Percentiles rank a stretch among this genome's conserved stretches.
These are phyloP conservation scores for Colistium nudipinnis DNA, from an alignment of 2,113 vertebrate genomes.

Conservation along the genomic window DNA sequence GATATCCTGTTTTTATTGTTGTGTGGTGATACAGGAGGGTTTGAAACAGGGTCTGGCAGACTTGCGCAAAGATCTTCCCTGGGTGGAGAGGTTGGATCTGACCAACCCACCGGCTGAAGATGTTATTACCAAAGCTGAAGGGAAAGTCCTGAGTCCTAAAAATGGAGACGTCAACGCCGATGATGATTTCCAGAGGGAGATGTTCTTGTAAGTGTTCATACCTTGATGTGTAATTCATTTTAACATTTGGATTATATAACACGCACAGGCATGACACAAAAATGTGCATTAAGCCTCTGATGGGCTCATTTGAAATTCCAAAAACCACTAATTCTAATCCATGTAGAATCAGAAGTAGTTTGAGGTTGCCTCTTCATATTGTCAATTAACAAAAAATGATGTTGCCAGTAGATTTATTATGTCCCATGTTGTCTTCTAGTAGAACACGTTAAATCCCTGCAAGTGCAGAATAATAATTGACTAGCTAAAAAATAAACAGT, in stretches of 20 bases:
- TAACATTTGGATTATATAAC: too few relatives aligned
- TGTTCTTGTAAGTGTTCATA: slow-evolving; percentile 90
- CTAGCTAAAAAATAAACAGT: too few relatives aligned
- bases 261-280: too few relatives aligned
- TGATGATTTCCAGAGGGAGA: slow-evolving; percentile 95
- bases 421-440: too few relatives aligned
- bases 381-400: too few relatives aligned
- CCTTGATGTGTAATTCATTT: background rate
- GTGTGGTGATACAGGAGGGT: slow-evolving; percentile 80
- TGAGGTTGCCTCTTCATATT: background rate
- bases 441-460: too few relatives aligned
- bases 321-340: too few relatives aligned
- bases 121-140: slow-evolving; percentile 51
- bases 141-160: slow-evolving; percentile 28
- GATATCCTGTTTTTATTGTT: accelerated
- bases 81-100: slow-evolving; percentile 93
- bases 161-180: slow-evolving; percentile 81
- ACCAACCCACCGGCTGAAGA: slow-evolving; percentile 81
- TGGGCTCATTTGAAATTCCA: too few relatives aligned
- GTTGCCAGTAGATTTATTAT: too few relatives aligned
- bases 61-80: slow-evolving; percentile 85
- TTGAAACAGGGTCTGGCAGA: slow-evolving; percentile 88
- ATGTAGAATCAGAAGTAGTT: too few relatives aligned
- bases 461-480: too few relatives aligned
- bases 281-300: too few relatives aligned